phyloP scores from a whole-genome alignment of 2,113 vertebrate genomes.

The Marmota monax region DNA sequence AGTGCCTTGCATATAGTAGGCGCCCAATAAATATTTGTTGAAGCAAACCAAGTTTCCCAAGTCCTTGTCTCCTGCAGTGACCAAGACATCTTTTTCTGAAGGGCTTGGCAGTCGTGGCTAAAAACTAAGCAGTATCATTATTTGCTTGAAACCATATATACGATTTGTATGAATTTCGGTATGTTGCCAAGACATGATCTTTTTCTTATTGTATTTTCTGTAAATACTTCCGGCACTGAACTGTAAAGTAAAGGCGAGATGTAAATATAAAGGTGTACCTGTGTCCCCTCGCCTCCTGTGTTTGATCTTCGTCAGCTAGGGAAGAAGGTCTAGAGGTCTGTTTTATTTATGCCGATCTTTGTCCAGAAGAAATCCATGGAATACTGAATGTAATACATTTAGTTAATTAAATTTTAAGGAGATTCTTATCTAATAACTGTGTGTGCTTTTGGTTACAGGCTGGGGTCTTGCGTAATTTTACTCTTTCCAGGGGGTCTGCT shows the following conservation, averaged over 20 bases:
- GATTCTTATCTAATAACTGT: conserved; percentile 90
- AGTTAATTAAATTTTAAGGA: conserved; percentile 97
- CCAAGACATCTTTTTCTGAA: conserved; percentile 80
- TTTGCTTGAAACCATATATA: conserved; percentile 85
- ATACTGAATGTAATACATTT: conserved; percentile 97
- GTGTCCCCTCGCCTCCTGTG: conserved; percentile 89
- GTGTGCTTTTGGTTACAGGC: conserved; percentile 62
- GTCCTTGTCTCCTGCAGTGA: conserved; percentile 73
- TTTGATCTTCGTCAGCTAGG: conserved; percentile 88
- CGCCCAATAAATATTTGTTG: conserved; percentile 81
- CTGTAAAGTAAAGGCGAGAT: conserved; percentile 94
- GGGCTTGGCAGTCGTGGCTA: conserved; percentile 83
- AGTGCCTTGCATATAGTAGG: conserved; percentile 84
- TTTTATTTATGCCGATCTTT: conserved; percentile 94
- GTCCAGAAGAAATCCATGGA: conserved; percentile 92
- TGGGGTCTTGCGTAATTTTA: not conserved
- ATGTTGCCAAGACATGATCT: conserved; percentile 89
- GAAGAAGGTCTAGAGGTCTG: conserved; percentile 90
- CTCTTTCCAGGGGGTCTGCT: not conserved
- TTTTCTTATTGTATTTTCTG: conserved; percentile 92
- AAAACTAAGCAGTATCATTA: conserved; percentile 79
- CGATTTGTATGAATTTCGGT: conserved; percentile 85
- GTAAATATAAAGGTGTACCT: conserved; percentile 93
- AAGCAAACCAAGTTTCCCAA: conserved; percentile 78
- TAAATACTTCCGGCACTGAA: conserved; percentile 92